Percentiles rank a stretch among this genome's conserved stretches.
Conservation (phyloP, 2,888 invertebrate genomes). For the Eristalinus aeneus region DNA sequence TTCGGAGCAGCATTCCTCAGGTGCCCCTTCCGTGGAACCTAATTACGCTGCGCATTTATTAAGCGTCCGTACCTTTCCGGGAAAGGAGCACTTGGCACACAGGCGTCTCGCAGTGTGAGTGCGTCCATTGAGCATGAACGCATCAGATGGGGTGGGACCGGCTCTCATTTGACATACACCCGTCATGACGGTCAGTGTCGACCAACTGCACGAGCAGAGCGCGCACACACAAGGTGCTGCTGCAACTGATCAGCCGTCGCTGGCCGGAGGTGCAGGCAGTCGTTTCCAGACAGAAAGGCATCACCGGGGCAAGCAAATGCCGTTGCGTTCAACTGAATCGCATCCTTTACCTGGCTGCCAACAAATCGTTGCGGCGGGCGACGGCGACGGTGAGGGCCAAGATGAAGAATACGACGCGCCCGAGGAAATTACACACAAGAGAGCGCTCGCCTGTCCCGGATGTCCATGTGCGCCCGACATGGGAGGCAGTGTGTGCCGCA, state of each 20-base stretch:
- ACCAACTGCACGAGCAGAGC: slow-evolving; percentile 31
- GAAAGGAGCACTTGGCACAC: slow-evolving; percentile 55
- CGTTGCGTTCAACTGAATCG: slow-evolving; percentile 27
- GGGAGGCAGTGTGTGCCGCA: slow-evolving; percentile 41
- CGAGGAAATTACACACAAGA: slow-evolving; percentile 23
- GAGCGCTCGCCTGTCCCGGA: slow-evolving; percentile 4
- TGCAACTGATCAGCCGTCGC: background rate
- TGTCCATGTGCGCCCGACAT: slow-evolving; percentile 17
- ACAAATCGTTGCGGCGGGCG: slow-evolving; percentile 20
- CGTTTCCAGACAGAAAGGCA: slow-evolving; percentile 61
- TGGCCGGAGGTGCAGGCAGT: background rate
- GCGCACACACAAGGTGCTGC: background rate
- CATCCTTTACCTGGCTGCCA: slow-evolving; percentile 40
- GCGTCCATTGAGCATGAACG: slow-evolving; percentile 18
- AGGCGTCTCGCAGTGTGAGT: background rate
- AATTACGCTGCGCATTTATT: slow-evolving; percentile 68
- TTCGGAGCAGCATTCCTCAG: slow-evolving; percentile 59
- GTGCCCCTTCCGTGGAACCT: slow-evolving; percentile 54
- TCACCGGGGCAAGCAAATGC: slow-evolving; percentile 20
- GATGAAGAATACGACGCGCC: slow-evolving; percentile 18
- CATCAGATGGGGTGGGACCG: background rate
- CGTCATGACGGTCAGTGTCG: slow-evolving; percentile 58
- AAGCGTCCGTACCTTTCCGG: slow-evolving; percentile 57
- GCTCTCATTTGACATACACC: slow-evolving; percentile 39
- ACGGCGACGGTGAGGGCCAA: slow-evolving; percentile 1